phyloP scores from a whole-genome alignment of 30 jellyfish, hydroid and myxozoan genomes.

The Sanderia malayensis region DNA sequence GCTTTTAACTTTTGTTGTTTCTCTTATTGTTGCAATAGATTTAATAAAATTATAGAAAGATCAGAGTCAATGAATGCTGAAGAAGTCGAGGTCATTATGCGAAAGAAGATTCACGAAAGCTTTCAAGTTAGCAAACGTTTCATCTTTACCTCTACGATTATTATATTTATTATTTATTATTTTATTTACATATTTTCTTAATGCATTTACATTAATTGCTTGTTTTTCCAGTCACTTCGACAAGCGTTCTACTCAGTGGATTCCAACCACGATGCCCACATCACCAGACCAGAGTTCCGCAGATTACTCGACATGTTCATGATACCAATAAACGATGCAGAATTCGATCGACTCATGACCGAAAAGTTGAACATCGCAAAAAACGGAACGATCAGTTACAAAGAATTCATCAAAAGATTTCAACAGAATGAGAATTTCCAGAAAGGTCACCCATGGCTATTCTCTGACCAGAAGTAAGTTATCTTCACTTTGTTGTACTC shows the following conservation, averaged over 20 bases:
- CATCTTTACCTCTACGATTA: too few species aligned
- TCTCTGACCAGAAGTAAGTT: conserved; percentile 52
- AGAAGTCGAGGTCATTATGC: conserved; percentile 56
- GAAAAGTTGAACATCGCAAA: conserved; percentile 36
- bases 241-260: conserved; percentile 68
- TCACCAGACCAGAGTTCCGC: conserved; percentile 59
- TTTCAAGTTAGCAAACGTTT: conserved; percentile 30
- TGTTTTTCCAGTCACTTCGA: conserved; percentile 64
- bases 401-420: conserved; percentile 36
- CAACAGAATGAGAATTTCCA: conserved; percentile 50
- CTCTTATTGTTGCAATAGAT: too few species aligned
- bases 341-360: conserved; percentile 54
- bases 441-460: conserved; percentile 79
- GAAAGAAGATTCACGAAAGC: conserved; percentile 46
- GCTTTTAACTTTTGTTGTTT: too few species aligned
- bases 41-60: conserved; percentile 51
- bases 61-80: conserved; percentile 70
- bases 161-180: background rate
- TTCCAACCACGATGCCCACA: conserved; percentile 46
- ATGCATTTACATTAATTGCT: too few species aligned
- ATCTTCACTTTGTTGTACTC: too few species aligned
- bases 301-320: conserved; percentile 49
- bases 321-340: conserved; percentile 52
- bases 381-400: conserved; percentile 49
- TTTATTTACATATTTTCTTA: too few species aligned